A percentile compares a stretch with the other conserved stretches of the same genome.
phyloP scores from a whole-genome alignment of 2,797 vertebrate genomes.

The Dicrostonyx torquatus region DNA sequence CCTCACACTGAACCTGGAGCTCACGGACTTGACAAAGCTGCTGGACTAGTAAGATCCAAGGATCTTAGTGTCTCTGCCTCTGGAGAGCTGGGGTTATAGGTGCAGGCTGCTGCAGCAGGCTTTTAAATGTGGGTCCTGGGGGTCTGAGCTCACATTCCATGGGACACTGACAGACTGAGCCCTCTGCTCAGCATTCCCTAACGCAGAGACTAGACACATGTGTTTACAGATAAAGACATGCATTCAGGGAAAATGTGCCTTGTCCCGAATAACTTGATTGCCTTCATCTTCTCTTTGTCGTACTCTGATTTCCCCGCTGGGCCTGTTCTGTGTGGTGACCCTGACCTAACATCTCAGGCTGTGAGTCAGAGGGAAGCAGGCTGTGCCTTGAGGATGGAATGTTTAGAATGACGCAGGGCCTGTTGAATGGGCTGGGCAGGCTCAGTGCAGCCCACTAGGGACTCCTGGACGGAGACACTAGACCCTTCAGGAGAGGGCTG shows the following conservation, averaged over 20 bases:
- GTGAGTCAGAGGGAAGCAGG: background rate
- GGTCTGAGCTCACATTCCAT: background rate
- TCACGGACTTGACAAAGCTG: background rate
- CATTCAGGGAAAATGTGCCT: accelerated
- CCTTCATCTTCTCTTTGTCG: background rate
- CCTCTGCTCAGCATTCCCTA: background rate
- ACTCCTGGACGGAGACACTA: background rate
- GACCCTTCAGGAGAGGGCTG: background rate
- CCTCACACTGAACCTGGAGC: background rate
- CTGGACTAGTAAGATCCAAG: background rate
- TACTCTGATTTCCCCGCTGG: accelerated
- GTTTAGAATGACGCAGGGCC: accelerated
- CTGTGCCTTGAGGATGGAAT: background rate
- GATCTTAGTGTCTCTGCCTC: background rate
- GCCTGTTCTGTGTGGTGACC: too few relatives aligned
- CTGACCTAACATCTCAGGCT: background rate
- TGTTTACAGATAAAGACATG: background rate
- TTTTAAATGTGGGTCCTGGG: background rate
- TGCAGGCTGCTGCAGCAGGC: background rate
- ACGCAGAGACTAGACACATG: background rate
- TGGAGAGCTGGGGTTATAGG: background rate
- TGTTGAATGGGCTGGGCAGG: accelerated
- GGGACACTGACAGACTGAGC: background rate
- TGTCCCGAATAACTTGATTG: background rate
- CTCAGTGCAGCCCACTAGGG: accelerated